Percentiles rank a stretch among this genome's conserved stretches.
Conservation (phyloP, 2,888 invertebrate genomes). For the Lasioglossum lativentre region DNA sequence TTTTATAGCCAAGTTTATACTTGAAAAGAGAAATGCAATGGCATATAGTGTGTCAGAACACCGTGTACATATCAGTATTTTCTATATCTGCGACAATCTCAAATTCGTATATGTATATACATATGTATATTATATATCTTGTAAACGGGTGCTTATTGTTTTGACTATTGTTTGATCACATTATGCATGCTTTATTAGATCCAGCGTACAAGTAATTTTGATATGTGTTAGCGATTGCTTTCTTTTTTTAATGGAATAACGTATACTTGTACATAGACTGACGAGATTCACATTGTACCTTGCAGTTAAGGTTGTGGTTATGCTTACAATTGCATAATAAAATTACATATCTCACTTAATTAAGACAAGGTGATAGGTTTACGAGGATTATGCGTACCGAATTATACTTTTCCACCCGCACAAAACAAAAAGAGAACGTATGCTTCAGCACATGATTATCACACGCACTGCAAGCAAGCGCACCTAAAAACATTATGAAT, state of each 20-base stretch:
- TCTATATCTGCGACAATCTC: slow-evolving; percentile 45
- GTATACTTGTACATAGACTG: slow-evolving; percentile 55
- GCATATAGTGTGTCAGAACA: slow-evolving; percentile 22
- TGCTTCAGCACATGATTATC: slow-evolving; percentile 48
- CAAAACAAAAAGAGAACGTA: slow-evolving; percentile 20
- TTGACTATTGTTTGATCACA: slow-evolving; percentile 46
- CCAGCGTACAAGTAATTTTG: slow-evolving; percentile 44
- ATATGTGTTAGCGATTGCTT: slow-evolving; percentile 53
- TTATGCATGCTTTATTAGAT: slow-evolving; percentile 62
- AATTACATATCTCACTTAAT: slow-evolving; percentile 13
- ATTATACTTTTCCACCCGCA: slow-evolving; percentile 27
- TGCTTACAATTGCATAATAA: slow-evolving; percentile 51
- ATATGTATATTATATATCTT: slow-evolving; percentile 34
- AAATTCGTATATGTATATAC: slow-evolving; percentile 43
- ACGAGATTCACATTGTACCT: slow-evolving; percentile 53
- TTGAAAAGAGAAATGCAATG: slow-evolving; percentile 10
- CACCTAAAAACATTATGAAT: slow-evolving; percentile 43
- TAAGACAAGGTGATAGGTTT: slow-evolving; percentile 30
- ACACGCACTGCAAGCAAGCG: slow-evolving; percentile 45
- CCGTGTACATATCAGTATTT: slow-evolving; percentile 58
- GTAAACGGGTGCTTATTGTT: slow-evolving; percentile 48
- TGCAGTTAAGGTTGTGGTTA: slow-evolving; percentile 63
- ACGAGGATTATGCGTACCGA: slow-evolving; percentile 29
- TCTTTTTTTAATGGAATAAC: slow-evolving; percentile 49
- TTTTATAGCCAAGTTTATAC: slow-evolving; percentile 24